These are phyloP conservation scores for Chelonus formosanus DNA, from an alignment of 2,888 invertebrate genomes.

Conservation along the genomic window DNA sequence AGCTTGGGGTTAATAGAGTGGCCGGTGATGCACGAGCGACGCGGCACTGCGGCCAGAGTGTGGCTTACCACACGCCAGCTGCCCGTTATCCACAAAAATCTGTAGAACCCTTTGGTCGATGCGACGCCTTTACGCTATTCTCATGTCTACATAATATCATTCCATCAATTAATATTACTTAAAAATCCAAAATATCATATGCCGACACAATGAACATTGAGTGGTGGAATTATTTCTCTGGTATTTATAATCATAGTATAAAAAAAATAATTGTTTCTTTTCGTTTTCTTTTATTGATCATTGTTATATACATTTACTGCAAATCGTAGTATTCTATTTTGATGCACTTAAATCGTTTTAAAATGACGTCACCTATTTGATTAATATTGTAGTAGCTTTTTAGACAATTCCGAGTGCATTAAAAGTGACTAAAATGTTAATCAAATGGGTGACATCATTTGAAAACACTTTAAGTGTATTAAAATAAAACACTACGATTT, in stretches of 20 bases:
- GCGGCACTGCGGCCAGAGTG: slow-evolving; percentile 58
- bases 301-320: slow-evolving; percentile 3
- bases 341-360: no score
- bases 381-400: no score
- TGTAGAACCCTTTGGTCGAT: slow-evolving; percentile 50
- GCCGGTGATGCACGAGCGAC: slow-evolving; percentile 63
- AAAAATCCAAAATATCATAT: background rate
- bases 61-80: slow-evolving; percentile 64
- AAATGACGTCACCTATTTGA: no score
- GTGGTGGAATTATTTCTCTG: no score
- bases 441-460: no score
- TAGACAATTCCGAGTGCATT: no score
- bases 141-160: slow-evolving; percentile 3
- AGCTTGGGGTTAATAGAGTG: slow-evolving; percentile 62
- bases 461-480: no score
- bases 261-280: background rate
- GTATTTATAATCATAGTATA: no score
- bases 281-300: background rate
- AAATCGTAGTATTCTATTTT: no score
- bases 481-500: no score
- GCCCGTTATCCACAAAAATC: slow-evolving; percentile 60
- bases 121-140: slow-evolving; percentile 6
- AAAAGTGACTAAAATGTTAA: no score
- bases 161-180: background rate
- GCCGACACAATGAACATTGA: no score